Evolutionary conservation across 2,113 vertebrate genomes (phyloP), one percentile per base, ranked within the genome.

Genomic region (Emydura subglobosa): DNA sequence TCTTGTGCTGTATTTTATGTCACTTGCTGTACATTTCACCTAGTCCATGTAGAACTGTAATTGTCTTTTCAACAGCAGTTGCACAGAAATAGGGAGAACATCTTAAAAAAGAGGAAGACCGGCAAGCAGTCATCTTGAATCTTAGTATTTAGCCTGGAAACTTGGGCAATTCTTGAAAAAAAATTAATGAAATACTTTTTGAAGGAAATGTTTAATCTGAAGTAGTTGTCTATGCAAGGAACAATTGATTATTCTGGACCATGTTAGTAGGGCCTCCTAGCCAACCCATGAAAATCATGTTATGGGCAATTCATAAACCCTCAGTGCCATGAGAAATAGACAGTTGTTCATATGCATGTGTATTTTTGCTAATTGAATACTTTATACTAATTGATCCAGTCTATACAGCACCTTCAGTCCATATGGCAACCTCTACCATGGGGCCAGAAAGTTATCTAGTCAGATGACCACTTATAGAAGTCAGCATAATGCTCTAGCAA

Each of bases 301-400:
- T 93, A 92, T 93, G 95, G 94, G 95, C 91, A 94, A 94, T 97
- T 96, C 91, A 94, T 92, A 97, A 95, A 94, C 95, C 82, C 42
- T 51, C 0, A 2, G 4, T 85, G 94, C 91, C 93, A 54, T 82
- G 92, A 90, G 93, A 27, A 53, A 22, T 49, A 61, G 44, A 24
- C 9, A 49, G 12, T 59, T 13, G 50, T 55, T 10, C 55, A 88
- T 44, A 85, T 94, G 65, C 85, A 95, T 78, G 83, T 96, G 95
- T 95, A 95, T 94, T 97, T 96, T 95, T 34, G 80, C 90, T 95
- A 96, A 96, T 94, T 95, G 90, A 96, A 83, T 95, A 85, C 89
- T 96, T 50, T 97, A 88, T 0, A n/a, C 91, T 95, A 95, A 96
- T 97, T 16, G 91, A 96, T 96, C 95, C 90, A 93, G 92, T 90